Conservation (phyloP, 2,113 vertebrate species). For the Azemiops feae region DNA sequence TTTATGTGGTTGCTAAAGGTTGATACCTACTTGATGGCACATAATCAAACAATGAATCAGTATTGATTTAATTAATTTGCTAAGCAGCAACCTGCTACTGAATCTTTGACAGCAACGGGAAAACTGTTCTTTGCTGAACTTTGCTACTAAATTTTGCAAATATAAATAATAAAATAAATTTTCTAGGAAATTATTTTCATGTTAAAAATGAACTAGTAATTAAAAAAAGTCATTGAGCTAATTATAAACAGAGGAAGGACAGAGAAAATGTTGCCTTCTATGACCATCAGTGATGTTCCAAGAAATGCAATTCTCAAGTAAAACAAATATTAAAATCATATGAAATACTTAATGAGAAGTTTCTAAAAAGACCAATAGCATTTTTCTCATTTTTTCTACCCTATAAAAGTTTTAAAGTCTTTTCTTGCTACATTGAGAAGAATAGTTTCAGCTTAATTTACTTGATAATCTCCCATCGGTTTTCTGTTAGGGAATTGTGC, state of each 20-base stretch:
- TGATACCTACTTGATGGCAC: neutral
- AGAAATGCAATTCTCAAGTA: neutral
- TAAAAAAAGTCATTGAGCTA: neutral
- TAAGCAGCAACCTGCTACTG: neutral
- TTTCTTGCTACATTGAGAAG: neutral
- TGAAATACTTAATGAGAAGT: neutral
- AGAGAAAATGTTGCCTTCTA: neutral
- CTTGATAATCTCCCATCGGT: neutral
- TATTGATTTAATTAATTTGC: neutral
- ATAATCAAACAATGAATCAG: neutral
- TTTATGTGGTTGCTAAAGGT: neutral
- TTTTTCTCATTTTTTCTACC: neutral
- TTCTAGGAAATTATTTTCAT: neutral
- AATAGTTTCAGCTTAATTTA: neutral
- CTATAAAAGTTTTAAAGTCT: accelerated
- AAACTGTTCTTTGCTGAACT: neutral
- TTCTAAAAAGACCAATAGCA: neutral
- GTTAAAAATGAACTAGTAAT: neutral
- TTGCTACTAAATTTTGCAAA: neutral
- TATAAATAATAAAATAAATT: neutral
- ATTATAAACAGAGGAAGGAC: neutral
- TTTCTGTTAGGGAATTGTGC: neutral
- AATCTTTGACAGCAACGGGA: neutral
- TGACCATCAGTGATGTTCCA: neutral
- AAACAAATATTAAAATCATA: neutral